Base-by-base conservation (phyloP, 2,797 vertebrate genomes). In the Scyliorhinus canicula region DNA sequence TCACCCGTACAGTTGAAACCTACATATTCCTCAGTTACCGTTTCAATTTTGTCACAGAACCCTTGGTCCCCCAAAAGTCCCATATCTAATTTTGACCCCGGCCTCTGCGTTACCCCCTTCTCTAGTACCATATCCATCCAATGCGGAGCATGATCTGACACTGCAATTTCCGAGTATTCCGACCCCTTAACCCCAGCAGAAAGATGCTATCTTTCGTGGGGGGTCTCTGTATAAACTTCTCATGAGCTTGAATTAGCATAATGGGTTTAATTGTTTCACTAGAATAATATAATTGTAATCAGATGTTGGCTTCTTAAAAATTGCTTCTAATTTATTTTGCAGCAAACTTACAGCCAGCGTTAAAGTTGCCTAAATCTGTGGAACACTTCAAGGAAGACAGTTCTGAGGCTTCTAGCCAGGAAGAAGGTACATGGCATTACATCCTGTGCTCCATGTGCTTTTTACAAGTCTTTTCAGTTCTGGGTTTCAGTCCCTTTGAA, bases 351-450 rank as follows among this genome's bases (percentile, higher is more conserved):
- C 97, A 97, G 52, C 97, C 97, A 96, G 96, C 97, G 96, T 97
- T 97, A 96, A 98, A 98, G 96, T 96, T 96, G 95, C 97, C 96
- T 96, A 98, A 98, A 95, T 96, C 97, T 96, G 52, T 97, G 96
- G 97, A 98, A 96, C 97, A 97, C 95, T 98, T 98, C 96, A 98
- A 98, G 95, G 98, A 97, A 96, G 98, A 98, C 96, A 98, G 98
- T 96, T 99, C 98, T 79, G 98, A 99, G 96, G 98, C 98, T 95
- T 99, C 98, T 96, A 99, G 98, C 97, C 98, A 98, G 97, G 98
- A 99, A 96, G 98, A 99, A 98, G 98, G 98, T 99, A 96, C 96
- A 96, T 71, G 31, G 40, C 71, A 71, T 74, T 95, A 50, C 44
- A 74, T 47, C 7, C 11, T 91, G n/a, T 40, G 60, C 57, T 44